Evolutionary conservation across 2,888 invertebrate genomes (phyloP).

Genomic region (Cancer borealis): DNA sequence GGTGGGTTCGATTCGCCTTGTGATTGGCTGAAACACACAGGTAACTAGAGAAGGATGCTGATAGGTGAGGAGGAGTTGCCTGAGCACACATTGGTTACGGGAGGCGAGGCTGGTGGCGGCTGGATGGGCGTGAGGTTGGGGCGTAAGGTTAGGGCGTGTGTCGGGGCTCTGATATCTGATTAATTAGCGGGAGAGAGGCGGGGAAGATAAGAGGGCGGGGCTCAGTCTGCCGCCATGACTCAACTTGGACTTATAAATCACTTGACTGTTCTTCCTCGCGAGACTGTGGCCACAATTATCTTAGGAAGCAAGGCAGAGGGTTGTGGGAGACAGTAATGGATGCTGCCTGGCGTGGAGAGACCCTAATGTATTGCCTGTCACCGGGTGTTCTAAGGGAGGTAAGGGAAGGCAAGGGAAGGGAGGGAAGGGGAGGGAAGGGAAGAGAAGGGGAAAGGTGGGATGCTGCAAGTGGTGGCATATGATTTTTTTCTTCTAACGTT

Average conservation of each 20-base stretch:
- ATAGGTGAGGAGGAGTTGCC: not conserved
- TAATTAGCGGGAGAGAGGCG: not conserved
- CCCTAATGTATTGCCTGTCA: not conserved
- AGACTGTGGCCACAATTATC: not conserved
- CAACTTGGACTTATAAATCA: not conserved
- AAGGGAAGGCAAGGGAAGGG: not conserved
- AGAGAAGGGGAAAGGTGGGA: not conserved
- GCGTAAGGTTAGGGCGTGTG: not conserved
- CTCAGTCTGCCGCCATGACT: not conserved
- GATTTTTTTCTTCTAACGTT: not conserved
- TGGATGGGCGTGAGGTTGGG: not conserved
- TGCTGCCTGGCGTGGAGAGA: not conserved
- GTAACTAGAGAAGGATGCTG: not conserved
- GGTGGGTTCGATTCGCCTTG: slow-evolving; percentile 31
- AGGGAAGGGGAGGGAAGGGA: not conserved
- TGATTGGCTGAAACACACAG: slow-evolving; percentile 50
- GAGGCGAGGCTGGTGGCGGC: not conserved
- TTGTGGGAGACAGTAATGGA: too few relatives aligned
- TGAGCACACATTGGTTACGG: not conserved
- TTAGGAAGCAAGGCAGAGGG: too few relatives aligned
- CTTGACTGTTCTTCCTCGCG: not conserved
- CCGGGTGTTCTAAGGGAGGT: not conserved
- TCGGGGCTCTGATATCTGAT: too few relatives aligned
- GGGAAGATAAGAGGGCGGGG: not conserved
- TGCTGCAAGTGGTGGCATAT: not conserved